Percentiles rank a stretch among this genome's conserved stretches.
phyloP scores from a whole-genome alignment of 2,113 vertebrate genomes.

The Polypterus bichir region DNA sequence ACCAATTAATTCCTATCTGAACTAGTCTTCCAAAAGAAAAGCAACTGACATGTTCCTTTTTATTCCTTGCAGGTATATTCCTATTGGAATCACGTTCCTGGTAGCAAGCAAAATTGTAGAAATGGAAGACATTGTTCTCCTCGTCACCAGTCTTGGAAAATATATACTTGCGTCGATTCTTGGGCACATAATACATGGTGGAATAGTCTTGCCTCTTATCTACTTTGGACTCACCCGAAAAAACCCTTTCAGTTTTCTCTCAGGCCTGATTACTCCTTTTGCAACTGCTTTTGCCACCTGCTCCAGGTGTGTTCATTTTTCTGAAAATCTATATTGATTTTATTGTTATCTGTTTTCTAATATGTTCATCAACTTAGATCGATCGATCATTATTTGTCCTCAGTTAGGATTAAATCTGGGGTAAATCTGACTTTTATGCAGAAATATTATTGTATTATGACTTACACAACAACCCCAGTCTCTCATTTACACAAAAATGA shows the following conservation, averaged over 20 bases:
- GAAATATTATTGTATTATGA: no score
- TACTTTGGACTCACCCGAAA: slow-evolving; percentile 81
- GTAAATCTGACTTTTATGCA: no score
- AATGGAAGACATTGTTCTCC: slow-evolving; percentile 78
- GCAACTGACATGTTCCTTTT: neutral
- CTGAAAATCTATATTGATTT: neutral
- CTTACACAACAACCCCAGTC: no score
- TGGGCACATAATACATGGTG: slow-evolving; percentile 90
- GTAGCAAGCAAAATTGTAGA: slow-evolving; percentile 96
- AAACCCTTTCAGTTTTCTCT: slow-evolving; percentile 84
- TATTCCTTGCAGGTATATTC: slow-evolving; percentile 71
- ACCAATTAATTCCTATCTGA: no score
- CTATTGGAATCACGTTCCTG: slow-evolving; percentile 90
- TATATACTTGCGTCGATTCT: slow-evolving; percentile 91
- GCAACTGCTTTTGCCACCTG: slow-evolving; percentile 92
- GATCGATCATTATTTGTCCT: no score
- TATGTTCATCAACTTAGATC: no score
- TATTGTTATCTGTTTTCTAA: neutral
- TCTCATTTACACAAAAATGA: no score
- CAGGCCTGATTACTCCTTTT: slow-evolving; percentile 84
- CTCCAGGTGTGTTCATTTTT: slow-evolving; percentile 68
- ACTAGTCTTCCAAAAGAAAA: no score
- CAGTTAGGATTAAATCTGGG: no score
- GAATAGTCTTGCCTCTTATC: slow-evolving; percentile 79
- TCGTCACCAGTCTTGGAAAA: slow-evolving; percentile 90